Base-by-base conservation (phyloP, 2,888 invertebrate genomes). In the Callyntrura sp. region DNA sequence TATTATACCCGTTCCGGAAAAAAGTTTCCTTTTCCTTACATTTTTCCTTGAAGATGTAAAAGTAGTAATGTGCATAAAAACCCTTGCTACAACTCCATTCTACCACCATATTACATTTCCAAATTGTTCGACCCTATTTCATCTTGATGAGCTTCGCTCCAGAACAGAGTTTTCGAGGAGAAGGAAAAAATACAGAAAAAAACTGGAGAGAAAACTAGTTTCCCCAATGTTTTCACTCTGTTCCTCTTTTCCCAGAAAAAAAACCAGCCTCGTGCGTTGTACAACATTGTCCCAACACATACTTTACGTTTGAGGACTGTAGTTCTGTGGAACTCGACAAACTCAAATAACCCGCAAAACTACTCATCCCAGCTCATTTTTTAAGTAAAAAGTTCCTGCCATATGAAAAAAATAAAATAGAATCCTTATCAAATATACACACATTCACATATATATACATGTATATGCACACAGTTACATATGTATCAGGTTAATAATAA, bases 81-180 rank as follows among this genome's bases (percentile, higher is more conserved):
- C n/a, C 35, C 35, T 6, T 35, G 35, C 35, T 35, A 35, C 35
- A 35, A 35, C 35, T 35, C 35, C 6, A 35, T 35, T 35, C 35
- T 35, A 35, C 45, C 76, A 76, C 25, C 51, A 28, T 84, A 84
- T 85, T 85, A 85, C 76, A 76, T 35, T 60, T 60, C 85, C 85
- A 55, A 85, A 73, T 85, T 85, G 85, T 85, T 60, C 85, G 35
- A 85, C 85, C 60, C 85, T 73, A 85, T 73, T 85, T 76, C 76
- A 85, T 85, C 73, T 45, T 85, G 85, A 85, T 85, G 84, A 84
- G 84, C 82, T 28, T 82, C 20, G 70, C 45, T 70, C 9, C 20
- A 43, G 4, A 17, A 70, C 17, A 78, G 65, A 45, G 48, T 57
- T 79, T 55, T 23, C 2, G n/a, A 55, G 28, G 35, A 43, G 45